Percentiles rank a stretch among this genome's conserved stretches.
phyloP scores from a whole-genome alignment of 1,140 invertebrate species.

The Schmidtea mediterranea region DNA sequence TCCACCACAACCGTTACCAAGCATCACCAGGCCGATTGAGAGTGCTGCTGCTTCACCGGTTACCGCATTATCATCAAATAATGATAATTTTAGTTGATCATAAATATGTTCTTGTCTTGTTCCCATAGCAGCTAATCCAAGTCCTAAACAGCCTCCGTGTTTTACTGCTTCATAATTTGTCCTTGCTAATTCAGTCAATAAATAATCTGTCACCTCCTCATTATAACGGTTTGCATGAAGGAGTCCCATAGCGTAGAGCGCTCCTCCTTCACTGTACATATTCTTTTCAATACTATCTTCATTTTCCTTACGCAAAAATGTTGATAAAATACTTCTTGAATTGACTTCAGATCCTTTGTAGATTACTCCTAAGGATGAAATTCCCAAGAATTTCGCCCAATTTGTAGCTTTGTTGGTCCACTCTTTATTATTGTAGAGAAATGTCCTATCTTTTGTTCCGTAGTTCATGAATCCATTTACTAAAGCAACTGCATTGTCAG shows the following conservation, averaged over 20 bases:
- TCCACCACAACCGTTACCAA: constrained; percentile 59
- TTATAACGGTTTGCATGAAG: constrained; percentile 98
- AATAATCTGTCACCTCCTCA: constrained; percentile 63
- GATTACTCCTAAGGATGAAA: constrained; percentile 85
- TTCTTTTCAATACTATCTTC: constrained; percentile 38
- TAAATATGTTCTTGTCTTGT: constrained; percentile 41
- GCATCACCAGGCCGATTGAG: constrained; percentile 91
- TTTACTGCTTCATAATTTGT: constrained; percentile 64
- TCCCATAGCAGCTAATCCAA: constrained; percentile 87
- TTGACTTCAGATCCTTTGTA: constrained; percentile 48
- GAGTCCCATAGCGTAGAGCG: constrained; percentile 76
- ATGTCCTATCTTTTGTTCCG: constrained; percentile 71
- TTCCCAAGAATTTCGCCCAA: constrained; percentile 95
- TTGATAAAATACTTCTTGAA: constrained; percentile 67
- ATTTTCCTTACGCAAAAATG: constrained; percentile 73
- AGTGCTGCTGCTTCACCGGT: constrained; percentile 79
- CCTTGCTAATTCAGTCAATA: constrained; percentile 71
- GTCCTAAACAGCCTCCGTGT: constrained; percentile 79
- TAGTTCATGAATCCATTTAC: constrained; percentile 97
- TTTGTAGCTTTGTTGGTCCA: constrained; percentile 93
- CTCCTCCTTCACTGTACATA: constrained; percentile 89
- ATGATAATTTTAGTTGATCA: constrained; percentile 36
- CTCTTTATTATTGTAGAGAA: constrained; percentile 74
- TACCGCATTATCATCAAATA: constrained; percentile 94
- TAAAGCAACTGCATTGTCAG: constrained; percentile 90